These are phyloP conservation scores for Campoplex capitator DNA, from an alignment of 2,888 invertebrate genomes.

Conservation along the genomic window DNA sequence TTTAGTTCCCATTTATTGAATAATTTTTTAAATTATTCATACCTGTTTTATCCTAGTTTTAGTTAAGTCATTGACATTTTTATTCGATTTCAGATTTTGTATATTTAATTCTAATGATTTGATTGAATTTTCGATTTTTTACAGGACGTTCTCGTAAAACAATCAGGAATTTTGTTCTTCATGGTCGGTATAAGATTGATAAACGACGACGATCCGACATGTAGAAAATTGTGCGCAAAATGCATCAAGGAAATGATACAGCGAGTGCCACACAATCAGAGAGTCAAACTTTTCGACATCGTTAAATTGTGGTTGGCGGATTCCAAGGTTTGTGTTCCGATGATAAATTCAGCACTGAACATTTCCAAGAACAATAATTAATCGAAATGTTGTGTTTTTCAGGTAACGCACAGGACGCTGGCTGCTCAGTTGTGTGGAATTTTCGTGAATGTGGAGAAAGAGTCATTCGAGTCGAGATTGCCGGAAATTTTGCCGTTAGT, in stretches of 20 bases:
- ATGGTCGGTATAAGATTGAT: constrained; percentile 92
- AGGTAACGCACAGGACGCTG: constrained; percentile 90
- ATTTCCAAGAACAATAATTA: neutral
- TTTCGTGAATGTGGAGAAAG: constrained; percentile 91
- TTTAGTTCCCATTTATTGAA: neutral
- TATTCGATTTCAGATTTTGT: constrained; percentile 65
- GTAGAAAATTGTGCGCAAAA: constrained; percentile 90
- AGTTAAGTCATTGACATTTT: neutral
- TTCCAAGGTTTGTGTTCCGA: constrained; percentile 85
- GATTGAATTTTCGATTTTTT: neutral
- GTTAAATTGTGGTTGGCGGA: constrained; percentile 90
- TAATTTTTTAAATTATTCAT: neutral
- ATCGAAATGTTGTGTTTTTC: constrained; percentile 68
- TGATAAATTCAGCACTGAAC: neutral
- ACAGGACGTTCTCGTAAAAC: constrained; percentile 87
- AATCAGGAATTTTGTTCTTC: constrained; percentile 90
- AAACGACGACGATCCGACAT: constrained; percentile 92
- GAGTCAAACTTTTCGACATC: constrained; percentile 90
- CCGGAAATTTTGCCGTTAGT: constrained; percentile 87
- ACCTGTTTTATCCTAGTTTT: constrained; percentile 60
- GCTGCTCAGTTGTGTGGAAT: constrained; percentile 92
- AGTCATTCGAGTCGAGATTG: constrained; percentile 89
- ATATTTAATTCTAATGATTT: constrained; percentile 52
- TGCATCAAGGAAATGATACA: constrained; percentile 90
- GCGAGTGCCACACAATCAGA: constrained; percentile 86